Evolutionary conservation across 2,888 invertebrate genomes (phyloP), one percentile per base, ranked within the genome.

Genomic region (Trissoscelio sp.): DNA sequence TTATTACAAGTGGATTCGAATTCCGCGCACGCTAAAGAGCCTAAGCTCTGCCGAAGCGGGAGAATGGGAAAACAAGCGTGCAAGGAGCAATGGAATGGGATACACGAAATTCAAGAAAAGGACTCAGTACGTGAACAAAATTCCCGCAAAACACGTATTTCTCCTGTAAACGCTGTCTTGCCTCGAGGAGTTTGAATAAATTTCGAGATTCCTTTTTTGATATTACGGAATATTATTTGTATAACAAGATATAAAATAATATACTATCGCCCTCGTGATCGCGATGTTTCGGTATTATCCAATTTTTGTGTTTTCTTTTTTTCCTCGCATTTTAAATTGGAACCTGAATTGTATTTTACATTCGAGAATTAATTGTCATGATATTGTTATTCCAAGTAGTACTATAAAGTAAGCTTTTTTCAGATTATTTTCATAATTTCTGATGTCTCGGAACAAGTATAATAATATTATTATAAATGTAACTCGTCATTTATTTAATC

Each of bases 1-100:
- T 91, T 91, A 91, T 91, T 91, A 87, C 90, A 86, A 86, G 88
- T 86, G 89, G 90, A 91, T 91, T 91, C 89, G 89, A 91, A 91
- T 91, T 91, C 91, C 89, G 87, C 86, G 86, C 87, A 87, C 88
- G 86, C 73, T 80, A 74, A 83, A 80, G 60, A 74, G 78, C 84
- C 81, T 85, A 87, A 85, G 86, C 86, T 86, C 85, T 12, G 81
- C 44, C 75, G 53, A 81, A 64, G 70, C 84, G 72, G 75, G 74
- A 78, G 78, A 39, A 62, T 83, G 83, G 79, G 84, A 83, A 83
- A 81, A 75, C 79, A 83, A 67, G 83, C 77, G 80, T 75, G 78
- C 75, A 51, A 48, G 58, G 44, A 75, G 62, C 74, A 69, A 62
- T 67, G 67, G 42, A 81, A 82, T 72, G 77, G 67, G 73, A 81